Evolutionary conservation across 2,113 vertebrate species (phyloP), one percentile per base, ranked within the genome.

Genomic region (Syngnathus typhle): DNA sequence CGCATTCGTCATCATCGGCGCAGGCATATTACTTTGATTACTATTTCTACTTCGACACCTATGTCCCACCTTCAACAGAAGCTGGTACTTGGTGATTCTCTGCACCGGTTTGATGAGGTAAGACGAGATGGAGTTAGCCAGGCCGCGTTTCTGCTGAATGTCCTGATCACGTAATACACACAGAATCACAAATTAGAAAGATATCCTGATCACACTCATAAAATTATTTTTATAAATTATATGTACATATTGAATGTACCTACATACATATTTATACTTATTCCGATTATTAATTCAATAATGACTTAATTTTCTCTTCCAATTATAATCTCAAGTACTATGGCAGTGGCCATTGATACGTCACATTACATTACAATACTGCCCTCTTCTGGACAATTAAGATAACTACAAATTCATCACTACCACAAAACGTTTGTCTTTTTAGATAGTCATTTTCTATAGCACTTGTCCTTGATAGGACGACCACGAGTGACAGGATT

Each of bases 21-120:
- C 10, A 13, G 1, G 10, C 4, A 32, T 27, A 15, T 15, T 32
- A 15, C 15, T 15, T 1, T 10, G 13, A 39, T n/a, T 60, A 2
- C 19, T n/a, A 41, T 41, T 41, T 10, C 41, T 60, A 38, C 19
- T 60, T 4, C n/a, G 6, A 62, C 39, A 7, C 7, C 39, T 61
- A 4, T 13, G n/a, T 15, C 11, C 27, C 90, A 98, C 96, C 95
- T 99, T 99, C 56, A 99, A 93, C 38, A 99, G 89, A 23, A 99
- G 94, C 3, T 99, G 96, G 78, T 99, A 99, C 80, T 99, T 99
- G 60, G 97, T 99, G 91, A 99, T 98, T 85, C 97, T 94, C 89
- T 99, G 97, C 47, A 99, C 97, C 12, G 97, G 97, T 83, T 99
- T 99, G 83, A 99, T 99, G 84, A 99, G 94, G 84, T 98, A 98